Percentiles rank a stretch among this genome's conserved stretches.
These are phyloP conservation scores for Ephestia elutella DNA, from an alignment of 1,140 invertebrate species.

Conservation along the genomic window DNA sequence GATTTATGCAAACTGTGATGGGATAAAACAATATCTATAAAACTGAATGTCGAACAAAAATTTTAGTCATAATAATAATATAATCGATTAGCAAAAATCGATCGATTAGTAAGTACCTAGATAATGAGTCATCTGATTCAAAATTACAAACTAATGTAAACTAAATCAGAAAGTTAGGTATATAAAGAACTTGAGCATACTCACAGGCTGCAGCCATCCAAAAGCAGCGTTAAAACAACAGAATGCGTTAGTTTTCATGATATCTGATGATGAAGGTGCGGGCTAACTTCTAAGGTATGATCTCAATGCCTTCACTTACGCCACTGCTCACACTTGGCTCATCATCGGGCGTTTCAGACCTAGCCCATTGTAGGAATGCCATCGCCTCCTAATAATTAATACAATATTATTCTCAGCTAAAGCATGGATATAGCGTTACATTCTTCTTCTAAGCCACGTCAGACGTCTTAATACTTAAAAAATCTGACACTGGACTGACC, in stretches of 20 bases:
- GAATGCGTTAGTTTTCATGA: slow-evolving; percentile 69
- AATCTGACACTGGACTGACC: no score
- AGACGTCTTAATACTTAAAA: no score
- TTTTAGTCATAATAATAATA: no score
- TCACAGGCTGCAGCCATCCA: slow-evolving; percentile 68
- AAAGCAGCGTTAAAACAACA: slow-evolving; percentile 65
- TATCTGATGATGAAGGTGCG: slow-evolving; percentile 57
- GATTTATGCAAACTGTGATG: no score
- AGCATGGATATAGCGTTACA: slow-evolving; percentile 32
- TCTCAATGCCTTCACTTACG: slow-evolving; percentile 70
- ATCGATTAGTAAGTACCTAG: no score
- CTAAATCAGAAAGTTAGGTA: neutral
- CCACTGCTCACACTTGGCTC: slow-evolving; percentile 65
- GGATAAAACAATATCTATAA: no score
- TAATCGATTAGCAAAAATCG: no score
- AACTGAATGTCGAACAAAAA: no score
- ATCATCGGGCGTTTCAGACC: slow-evolving; percentile 58
- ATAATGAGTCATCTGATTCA: no score
- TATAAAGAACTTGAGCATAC: slow-evolving; percentile 32
- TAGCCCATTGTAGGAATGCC: slow-evolving; percentile 65
- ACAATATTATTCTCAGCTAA: slow-evolving; percentile 47
- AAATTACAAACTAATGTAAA: neutral
- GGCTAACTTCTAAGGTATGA: slow-evolving; percentile 37
- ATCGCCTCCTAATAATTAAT: slow-evolving; percentile 67
- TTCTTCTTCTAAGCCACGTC: neutral